phyloP scores from a whole-genome alignment of 2,888 invertebrate genomes.

The Plebejus argus region DNA sequence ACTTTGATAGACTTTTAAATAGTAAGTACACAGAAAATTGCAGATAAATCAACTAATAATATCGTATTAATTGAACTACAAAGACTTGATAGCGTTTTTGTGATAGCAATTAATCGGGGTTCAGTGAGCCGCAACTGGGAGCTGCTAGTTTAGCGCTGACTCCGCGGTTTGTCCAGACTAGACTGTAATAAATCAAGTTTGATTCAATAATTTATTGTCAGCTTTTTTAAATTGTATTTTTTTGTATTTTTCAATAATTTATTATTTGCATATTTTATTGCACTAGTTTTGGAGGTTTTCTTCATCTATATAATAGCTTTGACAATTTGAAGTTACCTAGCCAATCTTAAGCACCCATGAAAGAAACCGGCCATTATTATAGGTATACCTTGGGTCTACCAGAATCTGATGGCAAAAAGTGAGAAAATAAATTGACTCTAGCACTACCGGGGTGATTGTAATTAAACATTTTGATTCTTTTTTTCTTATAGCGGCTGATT shows the following conservation, averaged over 20 bases:
- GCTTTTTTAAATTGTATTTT: neutral
- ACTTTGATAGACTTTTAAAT: neutral
- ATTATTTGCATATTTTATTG: neutral
- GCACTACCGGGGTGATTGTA: no score
- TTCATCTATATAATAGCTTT: no score
- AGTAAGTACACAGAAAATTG: neutral
- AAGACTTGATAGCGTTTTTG: constrained; percentile 34
- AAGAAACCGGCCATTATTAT: no score
- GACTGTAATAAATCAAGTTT: constrained; percentile 39
- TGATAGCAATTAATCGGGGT: constrained; percentile 36
- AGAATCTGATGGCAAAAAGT: no score
- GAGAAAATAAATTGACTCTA: no score
- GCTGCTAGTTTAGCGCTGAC: constrained; percentile 42
- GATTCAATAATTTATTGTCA: constrained; percentile 29
- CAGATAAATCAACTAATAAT: neutral
- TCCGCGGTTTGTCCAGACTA: constrained; percentile 44
- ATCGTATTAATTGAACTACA: constrained; percentile 30
- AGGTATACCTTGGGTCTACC: no score
- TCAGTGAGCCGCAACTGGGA: constrained; percentile 37
- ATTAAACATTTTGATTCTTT: no score
- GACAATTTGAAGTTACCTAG: no score
- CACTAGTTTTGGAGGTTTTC: neutral
- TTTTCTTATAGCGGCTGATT: no score
- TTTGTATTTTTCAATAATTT: neutral
- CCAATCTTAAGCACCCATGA: no score